phyloP scores from a whole-genome alignment of 1,140 invertebrate species.

The Asbolus verrucosus region DNA sequence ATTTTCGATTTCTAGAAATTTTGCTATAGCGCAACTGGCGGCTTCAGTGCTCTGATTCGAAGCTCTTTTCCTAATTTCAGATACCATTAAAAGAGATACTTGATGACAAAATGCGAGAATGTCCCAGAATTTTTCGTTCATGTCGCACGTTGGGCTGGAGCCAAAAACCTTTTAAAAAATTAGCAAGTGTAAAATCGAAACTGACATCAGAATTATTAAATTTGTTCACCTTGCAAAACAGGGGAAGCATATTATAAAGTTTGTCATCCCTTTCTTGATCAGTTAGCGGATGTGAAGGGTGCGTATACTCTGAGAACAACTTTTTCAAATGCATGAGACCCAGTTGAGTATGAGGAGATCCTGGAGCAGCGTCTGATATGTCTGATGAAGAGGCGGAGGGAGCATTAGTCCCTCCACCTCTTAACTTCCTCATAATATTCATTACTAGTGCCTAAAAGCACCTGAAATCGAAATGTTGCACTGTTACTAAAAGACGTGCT shows the following conservation, averaged over 20 bases:
- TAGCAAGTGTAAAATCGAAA: background rate
- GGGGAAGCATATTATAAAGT: conserved; percentile 96
- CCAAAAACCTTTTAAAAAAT: conserved; percentile 82
- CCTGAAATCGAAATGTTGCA: conserved; percentile 31
- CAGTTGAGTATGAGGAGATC: conserved; percentile 83
- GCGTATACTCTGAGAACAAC: conserved; percentile 93
- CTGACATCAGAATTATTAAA: conserved; percentile 15
- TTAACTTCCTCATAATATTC: conserved; percentile 89
- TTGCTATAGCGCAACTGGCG: conserved; percentile 95
- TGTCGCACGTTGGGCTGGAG: conserved; percentile 88
- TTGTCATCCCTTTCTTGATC: conserved; percentile 92
- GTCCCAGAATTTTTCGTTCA: conserved; percentile 96
- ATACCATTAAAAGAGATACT: conserved; percentile 95
- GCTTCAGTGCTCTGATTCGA: conserved; percentile 96
- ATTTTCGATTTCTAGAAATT: conserved; percentile 94
- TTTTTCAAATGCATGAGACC: conserved; percentile 97
- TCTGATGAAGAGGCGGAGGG: conserved; percentile 67
- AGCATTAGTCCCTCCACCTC: conserved; percentile 69
- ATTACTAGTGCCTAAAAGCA: conserved; percentile 65
- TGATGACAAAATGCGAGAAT: conserved; percentile 93
- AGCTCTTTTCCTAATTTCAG: conserved; percentile 91
- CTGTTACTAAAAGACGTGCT: conserved; percentile 4
- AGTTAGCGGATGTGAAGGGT: conserved; percentile 83
- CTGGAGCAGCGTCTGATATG: conserved; percentile 68
- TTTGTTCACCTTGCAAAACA: conserved; percentile 93